Conservation (phyloP, 2,797 vertebrate species). For the Melanotaenia parkinsoni region DNA sequence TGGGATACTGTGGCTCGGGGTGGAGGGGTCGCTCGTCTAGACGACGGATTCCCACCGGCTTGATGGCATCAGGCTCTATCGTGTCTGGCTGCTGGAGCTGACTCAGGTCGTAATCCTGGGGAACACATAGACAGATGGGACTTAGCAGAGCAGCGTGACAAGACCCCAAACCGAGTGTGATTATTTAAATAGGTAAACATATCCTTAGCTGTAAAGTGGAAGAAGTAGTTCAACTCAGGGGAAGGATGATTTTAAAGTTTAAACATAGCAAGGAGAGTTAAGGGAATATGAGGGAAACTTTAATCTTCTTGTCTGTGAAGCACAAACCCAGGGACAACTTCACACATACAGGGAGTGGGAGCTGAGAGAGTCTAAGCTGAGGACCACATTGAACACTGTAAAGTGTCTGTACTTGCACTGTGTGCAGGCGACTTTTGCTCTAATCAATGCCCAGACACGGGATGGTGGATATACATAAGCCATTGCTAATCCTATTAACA, state of each 20-base stretch:
- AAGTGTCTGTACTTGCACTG: constrained; percentile 61
- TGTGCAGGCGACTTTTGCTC: constrained; percentile 70
- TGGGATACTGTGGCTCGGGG: constrained; percentile 95
- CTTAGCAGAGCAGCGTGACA: constrained; percentile 49
- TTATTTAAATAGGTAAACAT: constrained; percentile 54
- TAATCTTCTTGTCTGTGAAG: constrained; percentile 76
- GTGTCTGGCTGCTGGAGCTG: constrained; percentile 98
- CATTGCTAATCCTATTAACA: constrained; percentile 85
- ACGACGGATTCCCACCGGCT: constrained; percentile 94
- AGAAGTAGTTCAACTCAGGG: constrained; percentile 47
- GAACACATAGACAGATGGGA: constrained; percentile 52
- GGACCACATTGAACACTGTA: constrained; percentile 62
- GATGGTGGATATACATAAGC: constrained; percentile 82
- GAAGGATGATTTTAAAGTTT: constrained; percentile 53
- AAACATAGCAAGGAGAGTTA: constrained; percentile 38
- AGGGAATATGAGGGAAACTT: constrained; percentile 63
- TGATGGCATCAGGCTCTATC: constrained; percentile 92
- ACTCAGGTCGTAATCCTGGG: constrained; percentile 97
- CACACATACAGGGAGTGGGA: constrained; percentile 63
- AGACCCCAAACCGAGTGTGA: constrained; percentile 32
- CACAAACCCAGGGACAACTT: constrained; percentile 69
- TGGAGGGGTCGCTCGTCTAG: constrained; percentile 96
- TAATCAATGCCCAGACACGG: constrained; percentile 83
- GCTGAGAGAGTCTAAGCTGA: constrained; percentile 56
- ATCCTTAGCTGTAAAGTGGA: constrained; percentile 21